Evolutionary conservation across 2,888 invertebrate genomes (phyloP), one percentile per base, ranked within the genome.

Genomic region (Thymelicus acteon): DNA sequence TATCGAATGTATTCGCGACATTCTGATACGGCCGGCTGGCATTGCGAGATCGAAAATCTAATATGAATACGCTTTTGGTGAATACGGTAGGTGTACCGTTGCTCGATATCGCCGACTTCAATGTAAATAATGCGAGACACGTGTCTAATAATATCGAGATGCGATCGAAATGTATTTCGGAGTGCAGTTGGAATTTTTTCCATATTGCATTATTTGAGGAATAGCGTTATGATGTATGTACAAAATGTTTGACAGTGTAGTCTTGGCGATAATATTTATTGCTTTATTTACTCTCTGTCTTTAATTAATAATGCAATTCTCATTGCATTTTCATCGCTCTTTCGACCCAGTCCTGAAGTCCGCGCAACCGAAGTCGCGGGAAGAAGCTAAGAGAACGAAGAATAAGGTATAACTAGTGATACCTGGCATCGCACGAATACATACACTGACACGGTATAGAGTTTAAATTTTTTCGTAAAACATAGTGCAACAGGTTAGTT

Each of bases 31-130:
- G 87, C 85, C 83, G 79, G 79, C 77, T 85, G 88, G 82, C 88
- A 87, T 88, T 88, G 89, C 85, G 82, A 85, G 85, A 86, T 88
- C 86, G 89, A 85, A 88, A 91, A 92, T 91, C 91, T 91, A 92
- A 92, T 92, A 92, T 92, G 92, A 91, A 92, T 92, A 90, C 91
- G 86, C 81, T 90, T 91, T 90, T 87, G 90, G 91, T 83, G 85
- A 90, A 91, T 89, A 88, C 85, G 78, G 76, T 79, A 81, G 86
- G 85, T 82, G 81, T 80, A 65, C 65, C 71, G 84, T 84, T 86
- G 86, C 73, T 65, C 73, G 73, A 67, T 74, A 74, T 76, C 74
- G 73, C 66, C 57, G 73, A 47, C 65, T 71, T 61, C 72, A 64
- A 72, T 72, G 78, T 75, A 79, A 79, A 78, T 79, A 82, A 81